Conservation (phyloP, 2,888 invertebrate genomes). For the Hemicrepidius hirtus region DNA sequence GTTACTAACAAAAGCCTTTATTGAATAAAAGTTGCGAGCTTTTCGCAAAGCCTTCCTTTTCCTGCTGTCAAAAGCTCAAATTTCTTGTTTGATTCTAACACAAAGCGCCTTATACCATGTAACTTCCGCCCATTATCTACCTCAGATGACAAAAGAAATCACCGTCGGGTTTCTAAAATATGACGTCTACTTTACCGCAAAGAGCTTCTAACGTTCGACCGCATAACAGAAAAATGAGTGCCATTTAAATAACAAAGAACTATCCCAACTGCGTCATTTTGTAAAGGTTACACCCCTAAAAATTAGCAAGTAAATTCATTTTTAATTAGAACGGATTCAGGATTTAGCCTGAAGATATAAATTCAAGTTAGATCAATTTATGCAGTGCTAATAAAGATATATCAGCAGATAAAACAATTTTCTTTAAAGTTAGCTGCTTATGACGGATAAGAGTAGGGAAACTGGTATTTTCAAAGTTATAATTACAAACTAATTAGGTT, state of each 20-base stretch:
- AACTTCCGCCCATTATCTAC: conserved; percentile 53
- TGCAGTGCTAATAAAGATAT: conserved; percentile 55
- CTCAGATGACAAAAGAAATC: conserved; percentile 50
- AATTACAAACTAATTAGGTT: conserved; percentile 70
- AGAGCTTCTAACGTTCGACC: conserved; percentile 34
- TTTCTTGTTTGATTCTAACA: conserved; percentile 52
- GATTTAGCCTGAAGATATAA: conserved; percentile 35
- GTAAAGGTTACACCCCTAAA: conserved; percentile 2
- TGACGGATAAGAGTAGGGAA: conserved; percentile 58
- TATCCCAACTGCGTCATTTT: conserved; percentile 24
- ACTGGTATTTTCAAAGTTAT: conserved; percentile 66
- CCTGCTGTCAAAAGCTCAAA: conserved; percentile 52
- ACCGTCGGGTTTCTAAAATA: conserved; percentile 41
- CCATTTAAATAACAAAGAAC: conserved; percentile 43
- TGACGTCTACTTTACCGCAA: conserved; percentile 37
- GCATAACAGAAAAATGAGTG: conserved; percentile 38
- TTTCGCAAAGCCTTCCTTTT: conserved; percentile 48
- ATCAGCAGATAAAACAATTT: conserved; percentile 56
- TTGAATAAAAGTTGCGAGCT: conserved; percentile 49
- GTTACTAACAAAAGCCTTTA: conserved; percentile 48
- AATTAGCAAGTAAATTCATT: conserved; percentile 25
- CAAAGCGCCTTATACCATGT: conserved; percentile 49
- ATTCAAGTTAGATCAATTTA: conserved; percentile 44
- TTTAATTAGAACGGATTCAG: conserved; percentile 39
- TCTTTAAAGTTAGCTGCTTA: conserved; percentile 54